A percentile compares a stretch with the other conserved stretches of the same genome.
Evolutionary conservation across 2,797 vertebrate genomes (phyloP).

Genomic region (Jordanella pulchra): DNA sequence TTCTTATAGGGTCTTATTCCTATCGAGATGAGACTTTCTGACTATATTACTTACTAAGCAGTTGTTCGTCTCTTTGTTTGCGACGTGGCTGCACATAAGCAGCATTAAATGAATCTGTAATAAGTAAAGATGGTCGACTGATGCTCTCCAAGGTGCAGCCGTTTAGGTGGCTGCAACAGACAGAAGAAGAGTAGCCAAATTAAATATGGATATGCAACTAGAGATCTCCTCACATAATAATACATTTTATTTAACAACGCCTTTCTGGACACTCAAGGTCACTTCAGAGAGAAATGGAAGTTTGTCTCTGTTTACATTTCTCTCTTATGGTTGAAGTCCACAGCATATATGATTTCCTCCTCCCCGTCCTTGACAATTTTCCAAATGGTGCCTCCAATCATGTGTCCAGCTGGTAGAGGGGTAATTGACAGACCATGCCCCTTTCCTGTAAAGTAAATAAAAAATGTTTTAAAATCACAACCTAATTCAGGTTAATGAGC

Average conservation of each 20-base stretch:
- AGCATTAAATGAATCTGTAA: slow-evolving; percentile 98
- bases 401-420: slow-evolving; percentile 95
- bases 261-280: too few relatives aligned
- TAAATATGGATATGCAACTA: background rate
- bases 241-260: too few relatives aligned
- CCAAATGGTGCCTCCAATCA: slow-evolving; percentile 99
- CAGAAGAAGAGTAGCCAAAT: background rate
- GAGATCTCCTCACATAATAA: background rate
- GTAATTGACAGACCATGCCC: slow-evolving; percentile 98
- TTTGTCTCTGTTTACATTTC: slow-evolving; percentile 87
- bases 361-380: slow-evolving; percentile 99
- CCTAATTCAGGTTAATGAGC: background rate
- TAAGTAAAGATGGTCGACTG: slow-evolving; percentile 94
- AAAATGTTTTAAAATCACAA: slow-evolving; percentile 3
- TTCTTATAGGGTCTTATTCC: too few relatives aligned
- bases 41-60: slow-evolving; percentile 87
- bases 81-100: slow-evolving; percentile 94
- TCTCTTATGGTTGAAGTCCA: slow-evolving; percentile 99
- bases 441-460: slow-evolving; percentile 84
- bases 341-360: slow-evolving; percentile 97
- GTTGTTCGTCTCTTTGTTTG: slow-evolving; percentile 96
- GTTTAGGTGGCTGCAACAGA: slow-evolving; percentile 88
- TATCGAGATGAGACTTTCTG: background rate
- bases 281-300: too few relatives aligned
- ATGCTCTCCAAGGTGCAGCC: slow-evolving; percentile 96